Percentiles rank a stretch among this genome's conserved stretches.
phyloP scores from a whole-genome alignment of 2,888 invertebrate species.

The Temnothorax ravouxi region DNA sequence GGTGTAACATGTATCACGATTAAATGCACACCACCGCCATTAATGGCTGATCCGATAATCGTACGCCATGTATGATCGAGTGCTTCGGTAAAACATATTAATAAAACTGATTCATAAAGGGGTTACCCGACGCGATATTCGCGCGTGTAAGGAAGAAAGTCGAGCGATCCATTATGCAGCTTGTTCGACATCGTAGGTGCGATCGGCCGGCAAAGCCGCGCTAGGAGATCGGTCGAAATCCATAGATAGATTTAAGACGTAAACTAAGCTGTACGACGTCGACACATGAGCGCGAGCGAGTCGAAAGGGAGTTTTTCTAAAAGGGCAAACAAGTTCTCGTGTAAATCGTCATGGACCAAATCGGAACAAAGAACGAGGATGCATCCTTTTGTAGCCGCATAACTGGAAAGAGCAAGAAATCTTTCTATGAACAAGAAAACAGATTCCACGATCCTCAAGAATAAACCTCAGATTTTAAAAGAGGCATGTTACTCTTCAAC shows the following conservation, averaged over 20 bases:
- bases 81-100: conserved; percentile 73
- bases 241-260: conserved; percentile 37
- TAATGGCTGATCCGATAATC: conserved; percentile 47
- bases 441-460: not conserved
- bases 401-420: not conserved
- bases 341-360: not conserved
- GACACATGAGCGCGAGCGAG: not conserved
- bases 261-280: not conserved
- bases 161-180: conserved; percentile 51
- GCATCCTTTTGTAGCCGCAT: not conserved
- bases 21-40: conserved; percentile 38
- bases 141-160: conserved; percentile 52
- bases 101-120: conserved; percentile 73
- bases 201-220: conserved; percentile 46
- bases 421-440: not conserved
- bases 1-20: conserved; percentile 32
- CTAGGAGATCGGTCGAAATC: conserved; percentile 21
- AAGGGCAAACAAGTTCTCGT: not conserved
- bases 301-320: not conserved
- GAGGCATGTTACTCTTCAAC: not conserved
- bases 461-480: not conserved
- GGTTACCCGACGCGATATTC: conserved; percentile 61
- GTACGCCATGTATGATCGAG: conserved; percentile 55
- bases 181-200: conserved; percentile 46
- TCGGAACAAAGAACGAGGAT: not conserved